A percentile compares a stretch with the other conserved stretches of the same genome.
phyloP scores from a whole-genome alignment of 2,888 invertebrate genomes.

The Bembecia ichneumoniformis region DNA sequence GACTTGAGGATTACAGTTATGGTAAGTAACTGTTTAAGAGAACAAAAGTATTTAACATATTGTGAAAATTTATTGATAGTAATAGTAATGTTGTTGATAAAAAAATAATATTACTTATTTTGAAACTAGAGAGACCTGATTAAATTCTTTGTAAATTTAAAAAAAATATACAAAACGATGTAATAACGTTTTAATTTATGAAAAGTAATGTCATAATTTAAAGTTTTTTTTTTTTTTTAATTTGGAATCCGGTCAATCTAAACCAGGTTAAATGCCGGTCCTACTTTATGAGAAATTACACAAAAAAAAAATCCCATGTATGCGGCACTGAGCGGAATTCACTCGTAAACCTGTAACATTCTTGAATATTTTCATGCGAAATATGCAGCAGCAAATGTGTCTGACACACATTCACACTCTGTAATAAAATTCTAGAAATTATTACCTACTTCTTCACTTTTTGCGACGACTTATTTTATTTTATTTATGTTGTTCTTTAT shows the following conservation, averaged over 20 bases:
- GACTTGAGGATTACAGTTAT: constrained; percentile 50
- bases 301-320: constrained; percentile 22
- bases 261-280: constrained; percentile 38
- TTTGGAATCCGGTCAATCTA: constrained; percentile 24
- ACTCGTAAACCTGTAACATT: constrained; percentile 33
- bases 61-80: too few species aligned
- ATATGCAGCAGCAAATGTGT: constrained; percentile 10
- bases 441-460: background rate
- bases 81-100: too few species aligned
- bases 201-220: constrained; percentile 3
- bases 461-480: too few species aligned
- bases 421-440: background rate
- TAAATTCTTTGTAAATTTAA: too few species aligned
- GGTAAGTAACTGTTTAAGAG: constrained; percentile 34
- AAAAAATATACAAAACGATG: too few species aligned
- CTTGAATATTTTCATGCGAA: constrained; percentile 19
- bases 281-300: constrained; percentile 27
- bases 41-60: background rate
- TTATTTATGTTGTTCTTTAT: too few species aligned
- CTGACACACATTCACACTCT: constrained; percentile 13
- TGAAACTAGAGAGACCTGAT: too few species aligned
- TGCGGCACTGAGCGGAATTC: constrained; percentile 27
- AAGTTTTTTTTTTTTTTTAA: too few species aligned
- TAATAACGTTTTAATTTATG: background rate
- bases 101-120: too few species aligned